A percentile compares a stretch with the other conserved stretches of the same genome.
phyloP scores from a whole-genome alignment of 2,797 vertebrate species.

The Rhinichthys osculus region DNA sequence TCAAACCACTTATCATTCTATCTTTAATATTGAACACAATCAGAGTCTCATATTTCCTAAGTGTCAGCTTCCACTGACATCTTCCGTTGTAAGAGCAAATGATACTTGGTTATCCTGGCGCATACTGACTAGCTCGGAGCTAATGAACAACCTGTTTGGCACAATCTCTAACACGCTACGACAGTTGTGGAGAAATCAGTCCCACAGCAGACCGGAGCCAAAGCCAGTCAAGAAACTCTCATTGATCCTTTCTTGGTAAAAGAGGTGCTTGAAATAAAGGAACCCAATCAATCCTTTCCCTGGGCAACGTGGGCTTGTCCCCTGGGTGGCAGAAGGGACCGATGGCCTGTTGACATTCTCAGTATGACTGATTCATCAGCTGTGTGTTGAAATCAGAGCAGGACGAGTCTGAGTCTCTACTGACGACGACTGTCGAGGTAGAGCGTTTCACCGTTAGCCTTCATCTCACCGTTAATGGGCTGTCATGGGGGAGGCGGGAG shows the following conservation, averaged over 20 bases:
- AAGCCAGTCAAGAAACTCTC: constrained; percentile 56
- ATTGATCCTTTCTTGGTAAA: constrained; percentile 54
- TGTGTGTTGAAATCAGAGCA: constrained; percentile 28
- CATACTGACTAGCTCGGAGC: constrained; percentile 4
- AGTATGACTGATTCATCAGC: constrained; percentile 51
- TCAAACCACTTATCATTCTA: neutral
- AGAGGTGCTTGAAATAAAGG: constrained; percentile 53
- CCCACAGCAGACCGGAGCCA: constrained; percentile 37
- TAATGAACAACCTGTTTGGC: constrained; percentile 40
- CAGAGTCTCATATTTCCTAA: neutral
- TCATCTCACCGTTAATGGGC: constrained; percentile 22
- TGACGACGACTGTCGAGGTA: neutral
- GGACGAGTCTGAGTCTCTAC: neutral
- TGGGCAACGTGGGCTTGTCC: constrained; percentile 24
- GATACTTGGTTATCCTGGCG: constrained; percentile 20
- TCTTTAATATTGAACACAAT: constrained; percentile 2
- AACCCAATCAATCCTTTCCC: constrained; percentile 56
- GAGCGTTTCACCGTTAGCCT: neutral
- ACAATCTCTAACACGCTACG: constrained; percentile 27
- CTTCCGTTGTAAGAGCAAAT: constrained; percentile 19
- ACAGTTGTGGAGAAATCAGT: constrained; percentile 53
- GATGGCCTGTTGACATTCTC: constrained; percentile 42
- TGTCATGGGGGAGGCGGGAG: constrained; percentile 32
- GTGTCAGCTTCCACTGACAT: constrained; percentile 19
- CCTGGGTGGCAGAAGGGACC: constrained; percentile 41